Evolutionary conservation across 2,888 invertebrate species (phyloP), one percentile per base, ranked within the genome.

Genomic region (Crocallis elinguaria): DNA sequence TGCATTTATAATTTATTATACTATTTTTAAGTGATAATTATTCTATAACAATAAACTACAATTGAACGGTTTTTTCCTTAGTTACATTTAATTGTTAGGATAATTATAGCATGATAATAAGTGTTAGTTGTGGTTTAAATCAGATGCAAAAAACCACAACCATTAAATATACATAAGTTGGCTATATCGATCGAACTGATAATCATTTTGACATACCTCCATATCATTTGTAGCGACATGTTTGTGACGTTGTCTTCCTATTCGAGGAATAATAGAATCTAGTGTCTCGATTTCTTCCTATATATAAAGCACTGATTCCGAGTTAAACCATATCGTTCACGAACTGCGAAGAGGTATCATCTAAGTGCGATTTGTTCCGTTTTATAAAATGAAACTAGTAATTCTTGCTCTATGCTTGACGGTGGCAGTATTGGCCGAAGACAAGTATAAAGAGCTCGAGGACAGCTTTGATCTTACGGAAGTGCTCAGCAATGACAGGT

Each of bases 401-500:
- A 25, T 82, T n/a, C 12, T 84, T 0, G 61, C 72, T 27, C 41
- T 84, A 21, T 82, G 77, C 49, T 38, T 83, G n/a, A 69, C 67
- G 0, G 62, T 69, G 1, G 63, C 68, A 23, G 83, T 69, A 13
- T 12, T 77, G 2, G 88, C 85, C 3, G 64, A 86, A 60, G 83
- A 85, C 0, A 86, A 85, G 37, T 95, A 95, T 71, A 93, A 94
- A 14, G 89, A 92, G 8, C 92, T 92, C 60, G 94, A 93, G 66
- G 95, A 95, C 63, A 92, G 94, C 69, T 88, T 96, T 44, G 92
- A 96, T 73, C 61, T 96, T 48, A 93, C 95, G 46, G 93, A 94
- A 75, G 93, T 96, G 49, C 78, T 96, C 11, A 73, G 71, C 7
- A 96, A 94, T 74, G 93, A 95, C 2, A 92, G 95, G 51, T 81